Evolutionary conservation across 2,797 vertebrate species (phyloP).

Genomic region (Brotula barbata): DNA sequence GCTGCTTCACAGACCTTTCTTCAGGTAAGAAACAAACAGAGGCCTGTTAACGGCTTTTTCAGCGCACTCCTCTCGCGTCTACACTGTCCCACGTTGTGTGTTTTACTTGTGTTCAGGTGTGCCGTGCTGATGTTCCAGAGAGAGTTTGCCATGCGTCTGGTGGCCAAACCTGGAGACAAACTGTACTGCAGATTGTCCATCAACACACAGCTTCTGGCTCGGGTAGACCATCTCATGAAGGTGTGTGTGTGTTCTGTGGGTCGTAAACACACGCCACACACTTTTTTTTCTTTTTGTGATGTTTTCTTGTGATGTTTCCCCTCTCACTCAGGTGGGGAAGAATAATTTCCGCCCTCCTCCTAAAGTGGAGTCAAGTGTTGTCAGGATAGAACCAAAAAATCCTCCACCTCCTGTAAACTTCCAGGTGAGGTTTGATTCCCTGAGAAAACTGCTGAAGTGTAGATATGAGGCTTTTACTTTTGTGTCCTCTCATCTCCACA

Average conservation of each 20-base stretch:
- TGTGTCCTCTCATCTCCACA: conserved; percentile 29
- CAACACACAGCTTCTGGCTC: conserved; percentile 94
- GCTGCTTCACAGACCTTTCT: conserved; percentile 95
- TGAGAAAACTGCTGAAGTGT: too few species aligned
- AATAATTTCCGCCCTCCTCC: conserved; percentile 98
- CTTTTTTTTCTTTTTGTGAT: too few species aligned
- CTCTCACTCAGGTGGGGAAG: conserved; percentile 86
- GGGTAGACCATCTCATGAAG: conserved; percentile 98
- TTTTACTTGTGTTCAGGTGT: conserved; percentile 79
- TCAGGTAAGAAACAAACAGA: conserved; percentile 82
- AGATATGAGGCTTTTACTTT: too few species aligned
- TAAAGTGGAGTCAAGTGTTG: conserved; percentile 98
- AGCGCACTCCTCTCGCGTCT: too few species aligned
- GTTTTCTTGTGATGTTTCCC: conserved; percentile 23
- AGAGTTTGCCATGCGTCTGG: conserved; percentile 96
- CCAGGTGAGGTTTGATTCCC: conserved; percentile 80
- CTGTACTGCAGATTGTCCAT: conserved; percentile 96
- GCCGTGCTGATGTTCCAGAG: conserved; percentile 98
- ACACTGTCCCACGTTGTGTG: background rate
- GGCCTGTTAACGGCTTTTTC: too few species aligned
- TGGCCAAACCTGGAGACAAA: conserved; percentile 93
- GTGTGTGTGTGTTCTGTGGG: conserved; percentile 60
- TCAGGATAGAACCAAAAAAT: conserved; percentile 97
- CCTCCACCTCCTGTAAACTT: conserved; percentile 97
- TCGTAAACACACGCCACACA: too few species aligned